These are phyloP conservation scores for Cassiopea xamachana DNA, from an alignment of 30 jellyfish, hydroid and myxozoan species.

Conservation along the genomic window DNA sequence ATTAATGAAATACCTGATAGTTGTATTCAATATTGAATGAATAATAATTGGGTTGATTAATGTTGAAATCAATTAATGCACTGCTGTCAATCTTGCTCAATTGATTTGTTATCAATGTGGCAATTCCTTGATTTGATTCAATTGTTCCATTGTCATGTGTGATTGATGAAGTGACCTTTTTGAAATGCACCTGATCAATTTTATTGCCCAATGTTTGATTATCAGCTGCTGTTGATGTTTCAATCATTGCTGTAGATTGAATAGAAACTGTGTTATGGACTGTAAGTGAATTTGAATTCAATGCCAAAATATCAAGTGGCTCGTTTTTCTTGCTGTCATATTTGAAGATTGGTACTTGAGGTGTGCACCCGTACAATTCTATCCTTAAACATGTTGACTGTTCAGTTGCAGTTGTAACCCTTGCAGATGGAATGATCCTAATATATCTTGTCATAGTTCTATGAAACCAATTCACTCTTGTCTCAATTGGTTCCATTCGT, in stretches of 20 bases:
- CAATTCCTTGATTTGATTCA: not conserved
- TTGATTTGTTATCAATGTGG: not conserved
- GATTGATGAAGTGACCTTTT: not conserved
- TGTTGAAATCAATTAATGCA: not conserved
- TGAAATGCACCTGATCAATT: slow-evolving; percentile 3
- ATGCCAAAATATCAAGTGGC: not conserved
- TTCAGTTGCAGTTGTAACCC: not conserved
- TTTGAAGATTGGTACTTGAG: slow-evolving; percentile 22
- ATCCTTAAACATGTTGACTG: not conserved
- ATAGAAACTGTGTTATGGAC: not conserved
- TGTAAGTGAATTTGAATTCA: not conserved
- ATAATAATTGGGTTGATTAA: not conserved
- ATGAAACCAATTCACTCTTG: slow-evolving; percentile 26
- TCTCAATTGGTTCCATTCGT: not conserved
- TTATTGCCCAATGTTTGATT: not conserved
- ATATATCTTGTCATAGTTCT: slow-evolving; percentile 18
- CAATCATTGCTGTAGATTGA: not conserved
- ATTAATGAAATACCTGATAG: not conserved
- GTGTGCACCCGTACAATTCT: slow-evolving; percentile 38
- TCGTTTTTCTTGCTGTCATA: not conserved
- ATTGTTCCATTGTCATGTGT: slow-evolving; percentile 6
- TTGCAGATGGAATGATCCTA: slow-evolving; percentile 11
- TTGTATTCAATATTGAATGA: not conserved
- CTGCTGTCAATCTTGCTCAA: not conserved
- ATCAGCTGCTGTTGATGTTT: slow-evolving; percentile 9